Base-by-base conservation (phyloP, 2,888 invertebrate genomes). In the Tetramorium bicarinatum region DNA sequence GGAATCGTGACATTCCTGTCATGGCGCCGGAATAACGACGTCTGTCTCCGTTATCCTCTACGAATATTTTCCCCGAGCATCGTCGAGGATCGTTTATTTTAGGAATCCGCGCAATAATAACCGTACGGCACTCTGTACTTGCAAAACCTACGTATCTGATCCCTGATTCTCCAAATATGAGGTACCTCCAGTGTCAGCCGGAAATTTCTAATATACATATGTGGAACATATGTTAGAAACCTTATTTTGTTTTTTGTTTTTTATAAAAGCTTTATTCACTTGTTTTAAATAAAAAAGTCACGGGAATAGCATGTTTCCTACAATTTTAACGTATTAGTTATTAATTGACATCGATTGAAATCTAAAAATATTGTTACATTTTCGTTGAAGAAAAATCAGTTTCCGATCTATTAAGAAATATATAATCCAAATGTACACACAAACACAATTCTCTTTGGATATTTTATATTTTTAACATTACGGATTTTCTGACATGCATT, bases 1-100 rank as follows among this genome's bases (percentile, higher is more conserved):
- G n/a, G 29, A 66, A 56, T 82, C 82, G 64, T 82, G 76, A 76
- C 69, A 41, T 59, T 69, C 18, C 64, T 47, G 72, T 80, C 79
- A 38, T 34, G 72, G 47, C 52, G 76, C 38, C 29, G 52, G 76
- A 52, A 72, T 72, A 72, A 72, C 71, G 71, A 79, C 13, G 79
- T 72, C 59, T 38, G 56, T 72, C 71, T 59, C 21, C 21, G 47
- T 56, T 79, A 44, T 79, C 34, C 44, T 71, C 29, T 72, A 9
- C 72, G 29, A 34, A 41, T 66, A 41, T 67, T 44, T 56, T 56
- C 34, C 18, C 11, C 56, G 21, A 18, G 56, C 49, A 11, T n/a
- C 25, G 15, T 34, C n/a, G 59, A 34, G 8, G 71, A 79, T 69
- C 47, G 71, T 79, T 71, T 67, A 56, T 69, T 79, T 69, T 67